A percentile compares a stretch with the other conserved stretches of the same genome.
These are phyloP conservation scores for Gobiocypris rarus DNA, from an alignment of 2,113 vertebrate species.

Conservation along the genomic window DNA sequence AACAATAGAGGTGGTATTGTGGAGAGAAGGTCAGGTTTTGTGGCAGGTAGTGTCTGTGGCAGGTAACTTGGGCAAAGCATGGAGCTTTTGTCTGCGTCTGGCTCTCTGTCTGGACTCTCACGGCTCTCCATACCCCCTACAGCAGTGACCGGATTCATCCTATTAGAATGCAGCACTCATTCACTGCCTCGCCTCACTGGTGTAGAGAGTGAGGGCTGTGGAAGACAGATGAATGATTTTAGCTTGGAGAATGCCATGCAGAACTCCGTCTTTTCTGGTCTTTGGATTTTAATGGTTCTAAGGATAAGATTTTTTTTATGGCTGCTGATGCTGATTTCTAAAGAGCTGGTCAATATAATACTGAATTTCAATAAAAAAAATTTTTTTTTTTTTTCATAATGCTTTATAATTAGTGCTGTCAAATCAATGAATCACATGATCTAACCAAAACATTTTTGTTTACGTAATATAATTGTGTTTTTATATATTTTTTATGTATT, in stretches of 20 bases:
- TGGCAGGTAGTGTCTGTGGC: constrained; percentile 38
- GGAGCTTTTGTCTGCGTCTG: constrained; percentile 52
- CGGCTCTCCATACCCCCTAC: not conserved
- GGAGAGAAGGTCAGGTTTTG: constrained; percentile 43
- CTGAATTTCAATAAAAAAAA: not conserved
- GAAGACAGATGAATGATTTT: constrained; percentile 55
- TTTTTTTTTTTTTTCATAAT: no score
- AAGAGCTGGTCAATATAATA: not conserved
- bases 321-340: not conserved
- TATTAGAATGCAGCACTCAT: constrained; percentile 58
- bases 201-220: constrained; percentile 29
- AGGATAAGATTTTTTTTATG: no score
- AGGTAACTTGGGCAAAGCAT: constrained; percentile 39
- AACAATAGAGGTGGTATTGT: constrained; percentile 34
- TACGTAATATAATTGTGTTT: no score
- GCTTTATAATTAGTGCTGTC: no score
- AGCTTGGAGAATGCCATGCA: constrained; percentile 35
- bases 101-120: constrained; percentile 23
- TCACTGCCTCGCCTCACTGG: constrained; percentile 43
- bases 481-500: no score
- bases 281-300: not conserved
- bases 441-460: no score
- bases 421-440: no score
- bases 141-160: constrained; percentile 40
- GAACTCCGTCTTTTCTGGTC: constrained; percentile 35